Conservation (phyloP, 2,113 vertebrate species). For the Bungarus multicinctus region DNA sequence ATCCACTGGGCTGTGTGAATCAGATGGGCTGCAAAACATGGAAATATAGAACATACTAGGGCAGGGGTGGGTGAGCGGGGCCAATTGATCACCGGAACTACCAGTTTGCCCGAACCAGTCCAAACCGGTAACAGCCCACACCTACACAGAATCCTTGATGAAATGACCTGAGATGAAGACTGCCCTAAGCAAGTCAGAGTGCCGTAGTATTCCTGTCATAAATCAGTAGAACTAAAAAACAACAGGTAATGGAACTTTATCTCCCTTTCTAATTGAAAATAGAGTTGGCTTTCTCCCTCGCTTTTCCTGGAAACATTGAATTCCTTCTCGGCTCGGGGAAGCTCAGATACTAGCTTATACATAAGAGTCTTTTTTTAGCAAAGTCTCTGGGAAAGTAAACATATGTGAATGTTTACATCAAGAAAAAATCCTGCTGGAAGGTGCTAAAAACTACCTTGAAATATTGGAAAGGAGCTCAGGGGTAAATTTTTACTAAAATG, state of each 20-base stretch:
- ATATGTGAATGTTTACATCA: conserved; percentile 32
- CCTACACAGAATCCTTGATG: too few species aligned
- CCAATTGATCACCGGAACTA: too few species aligned
- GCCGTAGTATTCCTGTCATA: background rate
- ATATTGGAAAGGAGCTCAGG: conserved; percentile 38
- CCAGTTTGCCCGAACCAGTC: too few species aligned
- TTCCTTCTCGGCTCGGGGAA: background rate
- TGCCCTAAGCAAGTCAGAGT: background rate
- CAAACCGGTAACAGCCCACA: too few species aligned
- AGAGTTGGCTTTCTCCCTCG: background rate
- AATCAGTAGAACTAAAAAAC: background rate
- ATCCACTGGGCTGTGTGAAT: too few species aligned
- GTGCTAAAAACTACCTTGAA: conserved; percentile 49
- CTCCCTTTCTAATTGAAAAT: background rate
- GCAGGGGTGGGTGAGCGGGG: too few species aligned
- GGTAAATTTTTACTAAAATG: conserved; percentile 51
- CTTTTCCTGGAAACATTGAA: conserved; percentile 34
- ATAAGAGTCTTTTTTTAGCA: conserved; percentile 47
- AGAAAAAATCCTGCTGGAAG: conserved; percentile 48
- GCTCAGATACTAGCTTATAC: conserved; percentile 37
- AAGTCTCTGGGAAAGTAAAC: conserved; percentile 53
- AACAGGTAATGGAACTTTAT: background rate
- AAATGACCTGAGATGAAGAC: background rate
- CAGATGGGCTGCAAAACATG: too few species aligned
- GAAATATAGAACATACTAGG: too few species aligned